These are phyloP conservation scores for Gryon sp. DNA, from an alignment of 1,140 invertebrate species.

Conservation along the genomic window DNA sequence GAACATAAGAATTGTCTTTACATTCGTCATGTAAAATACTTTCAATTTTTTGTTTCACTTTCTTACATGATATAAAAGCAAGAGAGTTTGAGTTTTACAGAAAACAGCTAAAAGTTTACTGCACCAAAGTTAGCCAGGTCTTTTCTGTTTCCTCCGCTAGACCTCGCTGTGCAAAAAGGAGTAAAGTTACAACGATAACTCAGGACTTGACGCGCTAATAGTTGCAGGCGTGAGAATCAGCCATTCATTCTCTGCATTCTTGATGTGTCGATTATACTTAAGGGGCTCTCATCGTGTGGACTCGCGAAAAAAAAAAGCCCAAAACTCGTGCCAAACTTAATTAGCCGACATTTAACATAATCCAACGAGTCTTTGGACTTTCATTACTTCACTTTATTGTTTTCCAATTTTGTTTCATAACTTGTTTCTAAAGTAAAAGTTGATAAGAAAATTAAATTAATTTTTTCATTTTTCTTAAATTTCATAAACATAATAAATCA, in stretches of 20 bases:
- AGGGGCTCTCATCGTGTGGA: constrained; percentile 26
- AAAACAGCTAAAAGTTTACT: constrained; percentile 51
- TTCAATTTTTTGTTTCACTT: constrained; percentile 42
- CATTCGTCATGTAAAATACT: constrained; percentile 25
- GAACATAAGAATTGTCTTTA: constrained; percentile 17
- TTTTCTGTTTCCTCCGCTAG: background rate
- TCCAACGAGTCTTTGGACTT: too few relatives aligned
- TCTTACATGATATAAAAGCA: constrained; percentile 32
- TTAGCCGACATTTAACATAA: constrained; percentile 32
- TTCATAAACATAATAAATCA: too few relatives aligned
- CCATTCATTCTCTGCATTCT: constrained; percentile 49
- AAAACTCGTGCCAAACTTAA: constrained; percentile 11
- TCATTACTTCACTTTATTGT: too few relatives aligned
- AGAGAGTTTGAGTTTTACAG: constrained; percentile 39
- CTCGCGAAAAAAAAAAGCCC: constrained; percentile 24
- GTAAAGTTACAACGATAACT: constrained; percentile 53
- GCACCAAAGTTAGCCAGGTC: constrained; percentile 24
- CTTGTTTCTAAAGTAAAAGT: too few relatives aligned
- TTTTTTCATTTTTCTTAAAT: too few relatives aligned
- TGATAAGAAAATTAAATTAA: too few relatives aligned
- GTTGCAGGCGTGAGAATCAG: constrained; percentile 54
- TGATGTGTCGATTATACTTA: constrained; percentile 47
- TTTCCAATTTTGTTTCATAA: too few relatives aligned
- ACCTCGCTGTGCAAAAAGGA: too few relatives aligned
- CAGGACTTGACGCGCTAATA: constrained; percentile 55